Base-by-base conservation (phyloP, 2,797 vertebrate genomes). In the Diglossa cyanea region DNA sequence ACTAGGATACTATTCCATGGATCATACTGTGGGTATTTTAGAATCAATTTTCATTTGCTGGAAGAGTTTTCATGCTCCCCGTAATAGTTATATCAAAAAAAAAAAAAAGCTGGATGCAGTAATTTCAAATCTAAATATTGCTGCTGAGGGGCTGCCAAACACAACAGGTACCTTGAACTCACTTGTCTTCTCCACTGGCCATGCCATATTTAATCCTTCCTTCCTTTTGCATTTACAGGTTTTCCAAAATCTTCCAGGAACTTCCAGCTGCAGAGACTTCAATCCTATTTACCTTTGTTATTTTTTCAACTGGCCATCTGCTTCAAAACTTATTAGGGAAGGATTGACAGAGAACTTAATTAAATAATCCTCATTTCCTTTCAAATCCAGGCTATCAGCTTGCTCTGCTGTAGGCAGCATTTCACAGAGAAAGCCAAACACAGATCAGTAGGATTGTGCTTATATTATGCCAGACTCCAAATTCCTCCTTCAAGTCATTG, bases 281-380 rank as follows among this genome's bases (percentile, higher is more conserved):
- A 61, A 25, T 72, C 20, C 25, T 26, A 30, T n/a, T 70, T 57
- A 13, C 61, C 13, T 6, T 75, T 5, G 40, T 53, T 44, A 50
- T 61, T 47, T 58, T 47, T 73, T 5, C 11, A 84, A 55, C 53
- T 71, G 55, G 40, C 81, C 78, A 91, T 91, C 78, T 96, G 81
- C n/a, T 94, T 94, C 65, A 77, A 83, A 91, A 85, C 60, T 92
- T 95, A 63, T 71, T 93, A 92, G 57, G 48, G 28, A 54, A 86
- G 68, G 35, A 85, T 37, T 93, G 87, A 67, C 84, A 85, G 75
- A 87, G 33, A 76, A 40, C 33, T 51, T 87, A 89, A 89, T 77
- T 87, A 75, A 94, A 95, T 91, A 87, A 89, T 70, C 75, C 75
- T 92, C 19, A 89, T 95, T 94, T 95, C 89, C 81, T 87, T 94